Conservation (phyloP, 2,113 vertebrate genomes). For the Callipepla squamata region DNA sequence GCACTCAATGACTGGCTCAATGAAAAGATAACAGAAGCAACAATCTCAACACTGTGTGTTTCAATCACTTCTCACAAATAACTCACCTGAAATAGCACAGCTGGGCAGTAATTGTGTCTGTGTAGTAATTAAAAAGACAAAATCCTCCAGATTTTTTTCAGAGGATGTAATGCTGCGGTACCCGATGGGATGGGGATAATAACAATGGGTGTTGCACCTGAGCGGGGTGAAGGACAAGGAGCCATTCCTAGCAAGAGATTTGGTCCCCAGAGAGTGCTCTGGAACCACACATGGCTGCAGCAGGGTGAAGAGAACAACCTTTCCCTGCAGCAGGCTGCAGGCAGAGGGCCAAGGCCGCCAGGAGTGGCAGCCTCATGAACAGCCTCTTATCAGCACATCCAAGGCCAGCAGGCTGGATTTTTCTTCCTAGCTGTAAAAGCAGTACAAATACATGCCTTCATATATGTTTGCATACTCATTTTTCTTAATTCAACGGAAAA, state of each 20-base stretch:
- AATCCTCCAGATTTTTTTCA: not conserved
- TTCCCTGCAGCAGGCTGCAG: not conserved
- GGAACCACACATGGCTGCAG: not conserved
- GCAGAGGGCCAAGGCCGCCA: not conserved
- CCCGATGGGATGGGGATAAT: not conserved
- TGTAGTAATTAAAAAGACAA: not conserved
- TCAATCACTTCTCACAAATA: not conserved
- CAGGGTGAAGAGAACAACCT: not conserved
- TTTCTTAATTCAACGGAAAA: constrained; percentile 35
- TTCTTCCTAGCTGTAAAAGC: not conserved
- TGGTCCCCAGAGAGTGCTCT: not conserved
- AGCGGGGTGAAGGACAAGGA: not conserved
- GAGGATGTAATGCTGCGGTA: accelerated
- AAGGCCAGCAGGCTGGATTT: not conserved
- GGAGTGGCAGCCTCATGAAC: not conserved
- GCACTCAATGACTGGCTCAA: not conserved
- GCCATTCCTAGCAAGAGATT: not conserved
- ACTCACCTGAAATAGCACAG: not conserved
- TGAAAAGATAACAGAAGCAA: not conserved
- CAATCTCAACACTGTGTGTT: not conserved
- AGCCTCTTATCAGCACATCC: not conserved
- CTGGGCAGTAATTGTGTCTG: not conserved
- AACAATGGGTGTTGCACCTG: accelerated
- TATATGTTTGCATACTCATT: constrained; percentile 22
- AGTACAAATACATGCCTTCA: not conserved